Evolutionary conservation across 1,140 invertebrate genomes (phyloP).

Genomic region (Belonocnema kinseyi): DNA sequence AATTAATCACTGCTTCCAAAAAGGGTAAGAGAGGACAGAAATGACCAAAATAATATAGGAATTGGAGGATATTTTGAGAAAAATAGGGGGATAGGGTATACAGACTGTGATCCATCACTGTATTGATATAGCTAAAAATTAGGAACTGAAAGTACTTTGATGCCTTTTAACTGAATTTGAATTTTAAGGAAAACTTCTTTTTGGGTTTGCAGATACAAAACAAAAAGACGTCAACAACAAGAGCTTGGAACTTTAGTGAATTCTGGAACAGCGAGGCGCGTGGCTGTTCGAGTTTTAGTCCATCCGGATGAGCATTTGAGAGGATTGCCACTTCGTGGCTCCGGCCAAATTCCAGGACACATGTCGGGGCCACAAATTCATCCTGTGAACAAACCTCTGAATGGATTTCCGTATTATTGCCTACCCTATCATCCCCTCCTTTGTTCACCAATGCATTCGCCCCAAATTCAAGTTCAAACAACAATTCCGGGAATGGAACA

Average conservation of each 20-base stretch:
- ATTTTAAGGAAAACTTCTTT: constrained; percentile 14
- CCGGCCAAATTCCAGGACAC: constrained; percentile 68
- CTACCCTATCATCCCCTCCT: constrained; percentile 73
- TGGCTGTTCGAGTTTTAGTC: constrained; percentile 71
- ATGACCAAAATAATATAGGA: too few species aligned
- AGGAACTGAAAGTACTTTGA: too few species aligned
- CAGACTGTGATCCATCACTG: too few species aligned
- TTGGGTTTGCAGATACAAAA: constrained; percentile 67
- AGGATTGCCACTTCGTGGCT: constrained; percentile 63
- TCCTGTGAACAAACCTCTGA: constrained; percentile 67
- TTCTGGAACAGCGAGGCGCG: constrained; percentile 67
- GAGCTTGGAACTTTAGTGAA: constrained; percentile 73
- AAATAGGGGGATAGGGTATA: too few species aligned
- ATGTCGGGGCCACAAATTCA: constrained; percentile 66
- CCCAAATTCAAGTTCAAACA: constrained; percentile 69
- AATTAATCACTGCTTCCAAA: too few species aligned
- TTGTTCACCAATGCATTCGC: constrained; percentile 67
- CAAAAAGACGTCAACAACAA: constrained; percentile 72
- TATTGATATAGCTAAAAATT: too few species aligned
- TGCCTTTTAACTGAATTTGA: too few species aligned
- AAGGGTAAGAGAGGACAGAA: too few species aligned
- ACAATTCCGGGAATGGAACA: constrained; percentile 62
- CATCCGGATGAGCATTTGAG: constrained; percentile 72
- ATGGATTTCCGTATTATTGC: constrained; percentile 73
- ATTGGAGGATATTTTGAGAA: too few species aligned